These are phyloP conservation scores for Polyergus mexicanus DNA, from an alignment of 1,140 invertebrate genomes.

Conservation along the genomic window DNA sequence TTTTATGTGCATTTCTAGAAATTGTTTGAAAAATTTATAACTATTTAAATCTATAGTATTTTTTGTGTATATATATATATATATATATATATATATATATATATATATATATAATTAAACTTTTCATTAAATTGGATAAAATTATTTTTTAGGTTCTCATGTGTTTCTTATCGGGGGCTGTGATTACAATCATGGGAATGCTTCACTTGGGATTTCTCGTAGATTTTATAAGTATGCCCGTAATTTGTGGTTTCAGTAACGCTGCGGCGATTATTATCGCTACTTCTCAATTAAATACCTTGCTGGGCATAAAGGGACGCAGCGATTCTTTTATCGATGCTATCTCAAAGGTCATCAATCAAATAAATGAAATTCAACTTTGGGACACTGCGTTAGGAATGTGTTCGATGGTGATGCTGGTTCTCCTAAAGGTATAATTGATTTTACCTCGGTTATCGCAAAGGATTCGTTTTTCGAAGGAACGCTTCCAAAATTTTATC, in stretches of 20 bases:
- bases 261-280: conserved; percentile 90
- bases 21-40: background rate
- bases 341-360: conserved; percentile 82
- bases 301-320: conserved; percentile 86
- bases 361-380: conserved; percentile 77
- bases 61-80: background rate
- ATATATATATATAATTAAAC: background rate
- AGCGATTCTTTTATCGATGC: conserved; percentile 84
- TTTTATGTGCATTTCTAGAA: background rate
- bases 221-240: conserved; percentile 89
- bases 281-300: conserved; percentile 88
- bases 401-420: conserved; percentile 82
- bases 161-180: conserved; percentile 88
- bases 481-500: background rate
- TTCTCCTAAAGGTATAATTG: conserved; percentile 80
- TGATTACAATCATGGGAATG: conserved; percentile 88
- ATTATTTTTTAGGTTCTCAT: conserved; percentile 86
- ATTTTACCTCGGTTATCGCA: conserved; percentile 36
- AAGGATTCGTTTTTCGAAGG: background rate
- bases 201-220: conserved; percentile 88
- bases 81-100: background rate
- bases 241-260: conserved; percentile 90
- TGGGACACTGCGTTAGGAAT: conserved; percentile 86
- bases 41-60: too few relatives aligned
- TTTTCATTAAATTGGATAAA: background rate